Evolutionary conservation across 2,797 vertebrate species (phyloP).

Genomic region (Syngnathus acus): DNA sequence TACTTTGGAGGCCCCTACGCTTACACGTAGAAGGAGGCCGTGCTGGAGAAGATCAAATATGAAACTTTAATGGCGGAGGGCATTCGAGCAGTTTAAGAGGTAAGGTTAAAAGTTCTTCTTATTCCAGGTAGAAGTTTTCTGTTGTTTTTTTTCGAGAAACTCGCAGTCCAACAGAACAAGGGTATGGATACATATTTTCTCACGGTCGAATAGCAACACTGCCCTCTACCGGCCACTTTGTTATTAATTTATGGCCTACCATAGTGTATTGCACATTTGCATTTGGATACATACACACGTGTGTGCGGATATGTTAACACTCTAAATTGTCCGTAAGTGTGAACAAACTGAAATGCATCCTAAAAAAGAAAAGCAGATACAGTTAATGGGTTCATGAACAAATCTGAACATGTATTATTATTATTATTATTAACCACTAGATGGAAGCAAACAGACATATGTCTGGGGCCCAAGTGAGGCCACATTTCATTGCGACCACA

Average conservation of each 20-base stretch:
- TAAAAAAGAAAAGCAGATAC: no score
- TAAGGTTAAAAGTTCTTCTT: background rate
- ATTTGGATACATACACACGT: no score
- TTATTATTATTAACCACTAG: constrained; percentile 21
- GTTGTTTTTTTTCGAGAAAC: background rate
- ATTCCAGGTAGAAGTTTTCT: background rate
- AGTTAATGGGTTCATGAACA: no score
- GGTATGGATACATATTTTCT: background rate
- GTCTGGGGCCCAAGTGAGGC: background rate
- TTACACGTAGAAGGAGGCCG: no score
- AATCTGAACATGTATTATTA: background rate
- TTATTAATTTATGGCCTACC: no score
- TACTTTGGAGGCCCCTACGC: no score
- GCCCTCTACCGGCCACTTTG: background rate
- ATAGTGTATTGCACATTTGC: no score
- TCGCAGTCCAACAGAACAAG: background rate
- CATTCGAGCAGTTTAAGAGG: background rate
- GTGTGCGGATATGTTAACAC: no score
- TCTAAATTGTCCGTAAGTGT: no score
- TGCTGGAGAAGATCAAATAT: no score
- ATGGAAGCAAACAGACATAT: constrained; percentile 29
- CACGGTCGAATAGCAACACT: background rate
- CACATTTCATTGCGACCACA: background rate
- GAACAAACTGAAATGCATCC: no score
- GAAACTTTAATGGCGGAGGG: no score